A percentile compares a stretch with the other conserved stretches of the same genome.
Evolutionary conservation across 2,888 invertebrate genomes (phyloP).

Genomic region (Marasmarcha lunaedactyla): DNA sequence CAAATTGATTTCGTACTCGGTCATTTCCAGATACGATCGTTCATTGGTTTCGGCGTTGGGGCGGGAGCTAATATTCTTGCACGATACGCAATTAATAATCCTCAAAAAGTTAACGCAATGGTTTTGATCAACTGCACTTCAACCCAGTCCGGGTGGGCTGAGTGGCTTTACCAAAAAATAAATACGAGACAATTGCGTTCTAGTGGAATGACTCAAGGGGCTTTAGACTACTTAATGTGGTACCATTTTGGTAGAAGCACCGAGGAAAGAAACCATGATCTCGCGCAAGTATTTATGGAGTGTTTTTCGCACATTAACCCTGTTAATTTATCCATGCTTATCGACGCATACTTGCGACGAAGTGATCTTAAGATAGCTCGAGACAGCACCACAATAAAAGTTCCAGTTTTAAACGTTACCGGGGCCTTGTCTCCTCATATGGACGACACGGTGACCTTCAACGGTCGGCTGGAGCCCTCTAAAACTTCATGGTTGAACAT

Average conservation of each 20-base stretch:
- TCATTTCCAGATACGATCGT: conserved; percentile 88
- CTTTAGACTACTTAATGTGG: conserved; percentile 98
- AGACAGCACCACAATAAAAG: conserved; percentile 74
- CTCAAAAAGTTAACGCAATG: conserved; percentile 90
- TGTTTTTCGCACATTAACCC: conserved; percentile 96
- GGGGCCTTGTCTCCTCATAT: conserved; percentile 95
- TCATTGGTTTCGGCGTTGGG: conserved; percentile 98
- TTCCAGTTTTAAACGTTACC: conserved; percentile 94
- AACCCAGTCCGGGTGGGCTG: conserved; percentile 96
- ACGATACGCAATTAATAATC: conserved; percentile 88
- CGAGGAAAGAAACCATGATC: conserved; percentile 93
- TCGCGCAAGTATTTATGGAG: conserved; percentile 92
- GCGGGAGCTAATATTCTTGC: conserved; percentile 96
- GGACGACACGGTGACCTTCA: conserved; percentile 96
- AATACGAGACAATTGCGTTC: conserved; percentile 89
- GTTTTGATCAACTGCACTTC: conserved; percentile 95
- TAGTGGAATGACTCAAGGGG: conserved; percentile 93
- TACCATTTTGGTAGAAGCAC: conserved; percentile 96
- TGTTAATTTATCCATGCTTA: conserved; percentile 92
- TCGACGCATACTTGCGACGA: conserved; percentile 93
- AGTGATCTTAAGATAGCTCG: conserved; percentile 87
- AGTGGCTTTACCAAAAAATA: conserved; percentile 99
- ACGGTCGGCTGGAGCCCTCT: conserved; percentile 93
- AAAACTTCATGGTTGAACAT: conserved; percentile 99
- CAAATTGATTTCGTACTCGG: conserved; percentile 91